Base-by-base conservation (phyloP, 1,140 invertebrate genomes). In the Hyphantria cunea region DNA sequence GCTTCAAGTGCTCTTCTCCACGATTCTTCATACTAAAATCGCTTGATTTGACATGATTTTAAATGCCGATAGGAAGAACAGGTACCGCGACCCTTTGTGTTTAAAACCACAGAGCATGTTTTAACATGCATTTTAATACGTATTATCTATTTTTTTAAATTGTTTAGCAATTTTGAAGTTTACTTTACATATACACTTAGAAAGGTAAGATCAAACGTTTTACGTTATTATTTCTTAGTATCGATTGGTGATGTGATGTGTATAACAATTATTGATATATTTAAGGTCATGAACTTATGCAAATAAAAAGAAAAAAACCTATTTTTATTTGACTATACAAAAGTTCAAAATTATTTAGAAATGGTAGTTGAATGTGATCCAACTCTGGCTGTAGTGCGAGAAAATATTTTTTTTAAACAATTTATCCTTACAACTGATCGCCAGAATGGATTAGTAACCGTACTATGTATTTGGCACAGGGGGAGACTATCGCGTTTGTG, bases 41-140 rank as follows among this genome's bases (percentile, higher is more conserved):
- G 84, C 84, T 85, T 86, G 84, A 90, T 90, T 90, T 89, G 83
- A 87, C 87, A 87, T 85, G 84, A 90, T 90, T 90, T 89, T 84
- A 87, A 88, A 86, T 78, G 75, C 68, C 76, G 85, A 87, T 88
- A 90, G 72, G 78, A 76, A 76, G 42, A 44, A 66, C 60, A 70
- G 13, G 49, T 33, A 59, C 6, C 11, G 32, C 10, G 0, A 12
- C 14, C 10, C 31, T 45, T 12, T 42, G 12, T 3, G 5, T 31
- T 41, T 25, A 41, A 54, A 44, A n/a, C 39, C 42, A 41, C 41
- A n/a, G 42, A 44, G 39, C 41, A 37, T 13, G 15, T 14, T 34
- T 6, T 44, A 41, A 31, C 11, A 45, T 42, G 15, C 39, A 39
- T 3, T 5, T 55, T 14, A 44, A 39, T 55, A n/a, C 42, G 25